Conservation (phyloP, 1,140 invertebrate genomes). For the honey bee (Apis mellifera) region DNA sequence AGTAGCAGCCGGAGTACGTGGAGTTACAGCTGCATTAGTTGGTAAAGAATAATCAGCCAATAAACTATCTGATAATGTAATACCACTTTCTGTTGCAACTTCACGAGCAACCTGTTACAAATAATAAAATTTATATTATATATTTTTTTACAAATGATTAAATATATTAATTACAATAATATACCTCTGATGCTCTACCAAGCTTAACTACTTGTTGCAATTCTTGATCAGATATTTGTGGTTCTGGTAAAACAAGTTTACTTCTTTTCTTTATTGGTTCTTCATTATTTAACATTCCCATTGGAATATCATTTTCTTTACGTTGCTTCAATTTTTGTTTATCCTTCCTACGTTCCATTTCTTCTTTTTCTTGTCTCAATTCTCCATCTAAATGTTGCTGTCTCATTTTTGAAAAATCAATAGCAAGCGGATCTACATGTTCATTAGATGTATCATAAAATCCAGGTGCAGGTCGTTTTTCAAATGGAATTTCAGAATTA, state of each 20-base stretch:
- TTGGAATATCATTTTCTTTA: constrained; percentile 98
- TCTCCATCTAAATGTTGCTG: constrained; percentile 98
- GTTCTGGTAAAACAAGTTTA: constrained; percentile 97
- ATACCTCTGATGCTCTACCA: constrained; percentile 94
- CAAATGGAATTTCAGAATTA: constrained; percentile 98
- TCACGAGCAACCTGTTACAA: constrained; percentile 88
- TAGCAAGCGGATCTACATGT: constrained; percentile 91
- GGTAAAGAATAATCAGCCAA: constrained; percentile 96
- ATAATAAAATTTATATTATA: background rate
- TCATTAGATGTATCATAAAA: constrained; percentile 98
- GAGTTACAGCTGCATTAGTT: constrained; percentile 89
- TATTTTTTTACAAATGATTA: background rate
- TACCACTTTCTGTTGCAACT: constrained; percentile 92
- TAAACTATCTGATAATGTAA: constrained; percentile 91
- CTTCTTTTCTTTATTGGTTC: constrained; percentile 96
- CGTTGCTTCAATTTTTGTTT: constrained; percentile 96
- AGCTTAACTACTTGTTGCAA: constrained; percentile 97
- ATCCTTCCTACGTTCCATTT: constrained; percentile 93
- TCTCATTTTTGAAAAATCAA: constrained; percentile 93
- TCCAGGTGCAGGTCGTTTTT: constrained; percentile 94
- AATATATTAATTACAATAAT: background rate
- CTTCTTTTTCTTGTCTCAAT: constrained; percentile 93
- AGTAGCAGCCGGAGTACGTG: constrained; percentile 91
- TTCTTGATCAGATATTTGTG: constrained; percentile 97
- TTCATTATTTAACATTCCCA: constrained; percentile 93